Base-by-base conservation (phyloP, 2,113 vertebrate species). In the Nansenia antarctica region DNA sequence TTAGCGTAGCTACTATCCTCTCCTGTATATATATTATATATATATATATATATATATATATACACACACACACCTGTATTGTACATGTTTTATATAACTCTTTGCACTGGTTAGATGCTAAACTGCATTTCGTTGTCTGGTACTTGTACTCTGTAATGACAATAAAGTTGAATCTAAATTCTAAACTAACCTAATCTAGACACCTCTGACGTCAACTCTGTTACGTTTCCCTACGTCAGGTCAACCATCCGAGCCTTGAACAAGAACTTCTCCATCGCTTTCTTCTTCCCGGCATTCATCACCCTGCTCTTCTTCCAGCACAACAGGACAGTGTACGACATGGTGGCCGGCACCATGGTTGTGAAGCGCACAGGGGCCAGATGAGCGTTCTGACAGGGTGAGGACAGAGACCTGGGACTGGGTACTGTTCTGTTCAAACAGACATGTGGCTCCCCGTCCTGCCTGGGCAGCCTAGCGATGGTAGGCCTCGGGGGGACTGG, bases 261-360 rank as follows among this genome's bases (percentile, higher is more conserved):
- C 94, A 99, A 99, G 93, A 99, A 99, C 90, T 98, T 99, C 90
- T 99, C 98, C 73, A 99, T 99, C 76, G 98, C 98, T 67, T 98
- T 98, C 54, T 99, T 99, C 86, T 99, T 99, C 82, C 98, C 98
- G 30, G 98, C 97, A 0, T 99, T 99, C 85, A 96, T 99, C 89
- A 99, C 98, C 0, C 90, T 98, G 70, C 93, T 99, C 69, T 99
- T 99, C 89, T 99, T 98, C 87, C 98, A 99, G 82, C 98, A 99
- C 80, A 99, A 99, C 89, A 93, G 98, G 91, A 98, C 98, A 90
- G 97, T 97, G 39, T 99, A 99, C 20, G 98, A 99, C 70, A 98
- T 99, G 75, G 97, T 98, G 73, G 98, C 98, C 34, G 96, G 97
- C 70, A 99, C 98, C 62, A 98, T 99, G 79, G 97, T 99, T 82